Conservation (phyloP, 2,888 invertebrate species). For the Vanessa cardui region DNA sequence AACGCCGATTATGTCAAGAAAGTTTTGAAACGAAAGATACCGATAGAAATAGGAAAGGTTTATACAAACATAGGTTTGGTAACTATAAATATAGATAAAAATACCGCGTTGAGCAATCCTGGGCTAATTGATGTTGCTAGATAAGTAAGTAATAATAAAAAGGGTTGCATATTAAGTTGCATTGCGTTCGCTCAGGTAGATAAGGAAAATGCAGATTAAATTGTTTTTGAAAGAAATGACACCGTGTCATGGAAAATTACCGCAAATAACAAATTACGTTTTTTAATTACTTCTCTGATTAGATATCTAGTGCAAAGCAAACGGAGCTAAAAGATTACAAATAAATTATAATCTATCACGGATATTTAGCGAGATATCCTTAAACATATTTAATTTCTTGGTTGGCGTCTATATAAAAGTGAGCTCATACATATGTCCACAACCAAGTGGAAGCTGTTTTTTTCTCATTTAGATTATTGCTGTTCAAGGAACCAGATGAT, state of each 20-base stretch:
- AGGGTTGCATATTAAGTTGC: background rate
- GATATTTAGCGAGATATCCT: background rate
- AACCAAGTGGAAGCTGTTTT: too few relatives aligned
- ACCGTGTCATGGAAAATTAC: slow-evolving; percentile 27
- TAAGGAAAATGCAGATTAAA: slow-evolving; percentile 11
- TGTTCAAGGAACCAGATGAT: too few relatives aligned
- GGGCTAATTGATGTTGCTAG: background rate
- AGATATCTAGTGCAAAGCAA: slow-evolving; percentile 24
- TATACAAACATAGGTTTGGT: slow-evolving; percentile 2
- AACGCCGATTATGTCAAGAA: slow-evolving; percentile 20
- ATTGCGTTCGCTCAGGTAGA: background rate
- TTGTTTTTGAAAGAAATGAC: slow-evolving; percentile 25
- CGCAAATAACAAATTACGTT: slow-evolving; percentile 16
- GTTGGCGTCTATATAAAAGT: background rate
- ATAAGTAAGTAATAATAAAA: background rate
- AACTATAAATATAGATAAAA: background rate
- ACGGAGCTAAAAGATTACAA: slow-evolving; percentile 21
- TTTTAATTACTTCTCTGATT: slow-evolving; percentile 36
- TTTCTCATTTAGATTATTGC: too few relatives aligned
- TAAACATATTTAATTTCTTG: background rate
- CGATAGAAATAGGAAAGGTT: slow-evolving; percentile 1
- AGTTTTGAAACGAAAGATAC: slow-evolving; percentile 8
- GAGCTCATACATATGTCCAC: too few relatives aligned
- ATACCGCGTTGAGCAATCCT: background rate
- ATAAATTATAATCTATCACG: background rate